A percentile compares a stretch with the other conserved stretches of the same genome.
These are phyloP conservation scores for Andricus grossulariae DNA, from an alignment of 1,140 invertebrate genomes.

Conservation along the genomic window DNA sequence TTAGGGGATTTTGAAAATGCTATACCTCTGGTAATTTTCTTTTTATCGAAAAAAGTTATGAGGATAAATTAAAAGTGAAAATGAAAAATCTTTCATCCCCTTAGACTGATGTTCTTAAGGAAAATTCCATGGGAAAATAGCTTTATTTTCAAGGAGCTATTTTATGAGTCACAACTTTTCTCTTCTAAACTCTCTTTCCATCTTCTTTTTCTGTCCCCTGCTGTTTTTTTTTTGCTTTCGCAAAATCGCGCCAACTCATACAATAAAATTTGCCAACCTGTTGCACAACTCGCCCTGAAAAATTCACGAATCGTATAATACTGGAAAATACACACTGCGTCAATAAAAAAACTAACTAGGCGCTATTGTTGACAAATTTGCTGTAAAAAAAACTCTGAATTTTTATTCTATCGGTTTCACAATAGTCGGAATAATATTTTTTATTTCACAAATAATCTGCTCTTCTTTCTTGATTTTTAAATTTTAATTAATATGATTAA, in stretches of 20 bases:
- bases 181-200: conserved; percentile 7
- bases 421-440: background rate
- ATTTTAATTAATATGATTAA: too few relatives aligned
- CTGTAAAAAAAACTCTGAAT: background rate
- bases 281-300: conserved; percentile 31
- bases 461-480: too few relatives aligned
- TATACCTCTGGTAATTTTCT: too few relatives aligned
- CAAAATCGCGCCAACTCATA: conserved; percentile 28
- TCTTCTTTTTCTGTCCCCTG: conserved; percentile 14
- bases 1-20: too few relatives aligned
- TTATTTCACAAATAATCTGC: too few relatives aligned
- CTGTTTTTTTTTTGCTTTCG: conserved; percentile 24
- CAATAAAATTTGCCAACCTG: conserved; percentile 42
- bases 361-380: background rate
- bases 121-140: too few relatives aligned
- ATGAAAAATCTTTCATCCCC: too few relatives aligned
- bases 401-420: background rate
- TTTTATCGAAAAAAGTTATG: too few relatives aligned
- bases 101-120: too few relatives aligned
- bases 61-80: too few relatives aligned
- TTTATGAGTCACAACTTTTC: conserved; percentile 6
- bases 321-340: conserved; percentile 6
- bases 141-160: background rate
- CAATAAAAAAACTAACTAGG: background rate
- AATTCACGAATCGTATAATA: background rate